Evolutionary conservation across 2,888 invertebrate genomes (phyloP), one percentile per base, ranked within the genome.

Genomic region (Phaonia tiefii): DNA sequence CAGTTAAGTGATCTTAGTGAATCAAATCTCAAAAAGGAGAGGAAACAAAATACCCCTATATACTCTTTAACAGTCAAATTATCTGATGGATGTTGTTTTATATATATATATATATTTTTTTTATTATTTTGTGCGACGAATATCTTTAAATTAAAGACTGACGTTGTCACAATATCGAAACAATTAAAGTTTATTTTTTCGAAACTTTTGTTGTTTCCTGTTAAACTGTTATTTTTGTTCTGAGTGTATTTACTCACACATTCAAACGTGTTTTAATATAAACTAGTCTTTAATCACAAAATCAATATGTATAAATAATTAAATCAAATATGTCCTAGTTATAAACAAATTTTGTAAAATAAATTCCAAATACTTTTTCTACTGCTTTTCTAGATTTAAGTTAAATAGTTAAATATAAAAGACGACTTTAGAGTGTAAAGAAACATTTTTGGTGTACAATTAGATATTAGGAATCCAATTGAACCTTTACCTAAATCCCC

Each of bases 241-340:
- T 54, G 54, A 54, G 25, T 25, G 54, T 54, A 54, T n/a, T 22
- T 13, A 51, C 31, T 13, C 44, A 65, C 2, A 42, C 4, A 42
- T 2, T 58, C 15, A 31, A 26, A 31, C 22, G 63, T 42, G 63
- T 63, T 42, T 63, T 63, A 78, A 54, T 54, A n/a, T 74, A 79
- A 81, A 79, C 83, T 83, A 83, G 83, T 82, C 83, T 82, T 31
- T 82, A 83, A 80, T 78, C 42, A 65, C 56, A 60, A 67, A 67
- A 49, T n/a, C n/a, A n/a, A 44, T 67, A 66, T 15, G n/a, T 31
- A 31, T 31, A 31, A 31, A n/a, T n/a, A 31, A 31, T 31, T 31
- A 31, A 31, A 31, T 31, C 3, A 3, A 31, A 31, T 31, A 8
- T 31, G 4, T 31, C 31, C 8, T 31, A 31, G 31, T 8, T 31